These are phyloP conservation scores for Meloidogyne exigua DNA, from an alignment of 1,140 invertebrate species.

Conservation along the genomic window DNA sequence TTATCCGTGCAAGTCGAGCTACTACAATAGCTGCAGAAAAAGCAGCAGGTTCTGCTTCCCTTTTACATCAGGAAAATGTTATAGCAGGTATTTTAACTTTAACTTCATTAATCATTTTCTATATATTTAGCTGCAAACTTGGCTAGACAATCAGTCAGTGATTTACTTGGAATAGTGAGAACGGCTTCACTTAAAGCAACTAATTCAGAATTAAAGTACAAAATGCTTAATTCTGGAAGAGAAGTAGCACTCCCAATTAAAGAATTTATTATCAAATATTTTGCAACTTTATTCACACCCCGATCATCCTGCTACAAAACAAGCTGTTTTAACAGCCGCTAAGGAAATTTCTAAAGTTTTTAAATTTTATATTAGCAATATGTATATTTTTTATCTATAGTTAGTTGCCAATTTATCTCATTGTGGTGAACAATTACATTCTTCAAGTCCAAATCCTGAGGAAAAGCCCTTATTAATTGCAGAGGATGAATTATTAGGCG, in stretches of 20 bases:
- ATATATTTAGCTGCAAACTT: conserved; percentile 78
- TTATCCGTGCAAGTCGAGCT: conserved; percentile 86
- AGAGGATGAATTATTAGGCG: conserved; percentile 93
- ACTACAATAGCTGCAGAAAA: conserved; percentile 92
- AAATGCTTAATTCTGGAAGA: conserved; percentile 78
- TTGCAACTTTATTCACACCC: conserved; percentile 71
- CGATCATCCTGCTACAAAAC: conserved; percentile 41
- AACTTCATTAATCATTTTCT: neutral
- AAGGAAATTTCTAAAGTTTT: conserved; percentile 45
- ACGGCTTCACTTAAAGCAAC: conserved; percentile 81
- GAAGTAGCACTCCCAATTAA: conserved; percentile 75
- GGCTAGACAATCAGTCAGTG: conserved; percentile 87
- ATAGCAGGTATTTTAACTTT: conserved; percentile 6
- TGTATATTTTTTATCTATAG: conserved; percentile 30
- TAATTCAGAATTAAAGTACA: conserved; percentile 75
- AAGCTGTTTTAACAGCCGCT: conserved; percentile 42
- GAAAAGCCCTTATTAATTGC: conserved; percentile 71
- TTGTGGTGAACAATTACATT: conserved; percentile 42
- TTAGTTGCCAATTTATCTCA: conserved; percentile 39
- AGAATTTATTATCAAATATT: conserved; percentile 80
- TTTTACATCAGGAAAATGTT: conserved; percentile 70
- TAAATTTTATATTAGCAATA: conserved; percentile 25
- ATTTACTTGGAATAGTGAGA: conserved; percentile 79
- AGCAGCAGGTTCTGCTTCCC: conserved; percentile 88
- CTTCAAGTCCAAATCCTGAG: conserved; percentile 29